Evolutionary conservation across 2,113 vertebrate species (phyloP).

Genomic region (Anas platyrhynchos): DNA sequence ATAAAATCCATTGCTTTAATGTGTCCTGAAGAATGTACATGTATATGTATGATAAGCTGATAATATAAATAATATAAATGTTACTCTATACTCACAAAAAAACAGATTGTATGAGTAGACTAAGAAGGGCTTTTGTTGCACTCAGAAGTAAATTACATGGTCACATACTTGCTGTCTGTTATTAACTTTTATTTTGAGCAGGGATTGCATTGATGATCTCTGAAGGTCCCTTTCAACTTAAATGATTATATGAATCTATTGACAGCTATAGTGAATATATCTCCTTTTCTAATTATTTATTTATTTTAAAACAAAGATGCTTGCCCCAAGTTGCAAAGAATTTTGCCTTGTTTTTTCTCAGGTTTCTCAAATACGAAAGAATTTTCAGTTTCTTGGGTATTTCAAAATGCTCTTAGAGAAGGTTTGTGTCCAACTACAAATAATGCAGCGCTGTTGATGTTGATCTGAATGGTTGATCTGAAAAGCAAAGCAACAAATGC

Average conservation of each 20-base stretch:
- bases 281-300: background rate
- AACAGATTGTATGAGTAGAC: background rate
- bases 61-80: background rate
- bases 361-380: background rate
- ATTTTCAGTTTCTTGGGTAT: background rate
- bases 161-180: background rate
- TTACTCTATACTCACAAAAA: background rate
- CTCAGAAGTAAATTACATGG: background rate
- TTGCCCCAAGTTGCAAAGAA: background rate
- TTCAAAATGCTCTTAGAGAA: background rate
- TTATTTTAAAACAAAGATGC: background rate
- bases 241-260: background rate
- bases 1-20: background rate
- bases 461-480: background rate
- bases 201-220: background rate
- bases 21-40: background rate
- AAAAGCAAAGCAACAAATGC: background rate
- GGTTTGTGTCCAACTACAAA: background rate
- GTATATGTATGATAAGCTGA: background rate
- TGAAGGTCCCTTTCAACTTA: background rate
- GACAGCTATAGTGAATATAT: background rate
- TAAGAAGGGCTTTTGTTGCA: background rate
- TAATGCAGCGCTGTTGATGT: background rate
- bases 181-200: background rate
- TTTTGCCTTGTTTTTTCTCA: background rate